Base-by-base conservation (phyloP, 1,140 invertebrate species). In the silkworm (Bombyx mori) region DNA sequence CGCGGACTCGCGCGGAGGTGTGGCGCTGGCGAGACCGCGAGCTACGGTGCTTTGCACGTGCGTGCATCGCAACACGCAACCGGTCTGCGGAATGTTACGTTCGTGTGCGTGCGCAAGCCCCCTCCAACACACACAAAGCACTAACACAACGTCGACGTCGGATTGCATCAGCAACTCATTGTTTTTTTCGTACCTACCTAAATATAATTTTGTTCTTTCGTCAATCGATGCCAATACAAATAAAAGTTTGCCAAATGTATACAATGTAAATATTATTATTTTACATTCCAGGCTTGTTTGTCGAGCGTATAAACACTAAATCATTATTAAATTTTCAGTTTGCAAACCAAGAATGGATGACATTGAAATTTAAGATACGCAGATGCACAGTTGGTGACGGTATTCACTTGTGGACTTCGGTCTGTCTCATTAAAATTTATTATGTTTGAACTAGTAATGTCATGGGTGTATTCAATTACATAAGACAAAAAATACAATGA, bases 81-180 rank as follows among this genome's bases (percentile, higher is more conserved):
- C 45, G 47, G 48, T 45, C 12, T 44, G 56, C 12, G 8, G 47
- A 59, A 35, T 12, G 46, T 5, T n/a, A 48, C 8, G 58, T n/a
- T 45, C 42, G 58, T 60, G 54, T 59, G 48, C 55, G 53, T 45
- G 60, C 61, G 54, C 57, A 45, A 46, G 55, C 64, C 60, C 53
- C 50, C 43, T 18, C 46, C n/a, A 43, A 45, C 43, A 43, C 42
- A 56, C 46, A 56, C 54, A 61, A 47, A 50, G 35, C 48, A 66
- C 12, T 52, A 12, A 47, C 56, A 56, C 57, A 69, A 57, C 44
- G 49, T 7, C 44, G 44, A 59, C 43, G 44, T 42, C 9, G 45
- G 62, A 59, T 69, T 69, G 68, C 68, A 69, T 69, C 68, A 69
- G 61, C 55, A 49, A 52, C 56, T 54, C 45, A 8, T 44, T 44